phyloP scores from a whole-genome alignment of 2,888 invertebrate species.

The Erebia ligea region DNA sequence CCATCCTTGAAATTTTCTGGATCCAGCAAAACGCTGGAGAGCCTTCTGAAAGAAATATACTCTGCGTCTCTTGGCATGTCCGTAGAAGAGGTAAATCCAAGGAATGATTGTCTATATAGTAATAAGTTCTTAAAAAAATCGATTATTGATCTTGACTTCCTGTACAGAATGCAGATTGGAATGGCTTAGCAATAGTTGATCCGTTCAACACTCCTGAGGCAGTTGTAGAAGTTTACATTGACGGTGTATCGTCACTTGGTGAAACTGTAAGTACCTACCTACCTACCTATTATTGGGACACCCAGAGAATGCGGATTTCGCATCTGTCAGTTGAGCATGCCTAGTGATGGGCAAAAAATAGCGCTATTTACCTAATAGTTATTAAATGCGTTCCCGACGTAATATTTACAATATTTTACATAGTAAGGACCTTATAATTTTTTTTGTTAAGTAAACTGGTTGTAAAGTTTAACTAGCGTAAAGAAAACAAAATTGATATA shows the following conservation, averaged over 20 bases:
- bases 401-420: too few species aligned
- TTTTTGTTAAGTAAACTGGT: too few species aligned
- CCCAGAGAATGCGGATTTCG: too few species aligned
- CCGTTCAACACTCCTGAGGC: conserved; percentile 90
- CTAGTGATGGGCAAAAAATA: too few species aligned
- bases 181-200: conserved; percentile 86
- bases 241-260: conserved; percentile 85
- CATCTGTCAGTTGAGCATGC: too few species aligned
- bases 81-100: conserved; percentile 84
- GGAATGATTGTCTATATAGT: background rate
- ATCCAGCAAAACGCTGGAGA: conserved; percentile 84
- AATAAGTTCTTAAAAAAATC: background rate
- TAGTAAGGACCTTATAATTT: too few species aligned
- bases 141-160: background rate
- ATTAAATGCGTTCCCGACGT: too few species aligned
- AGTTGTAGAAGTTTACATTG: conserved; percentile 86
- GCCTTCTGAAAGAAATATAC: conserved; percentile 87
- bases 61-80: conserved; percentile 89
- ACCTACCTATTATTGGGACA: too few species aligned
- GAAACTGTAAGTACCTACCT: conserved; percentile 56
- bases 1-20: conserved; percentile 87
- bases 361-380: too few species aligned
- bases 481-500: too few species aligned
- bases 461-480: too few species aligned
- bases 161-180: conserved; percentile 85